phyloP scores from a whole-genome alignment of 2,797 vertebrate species.

The Ceyx erithaca region DNA sequence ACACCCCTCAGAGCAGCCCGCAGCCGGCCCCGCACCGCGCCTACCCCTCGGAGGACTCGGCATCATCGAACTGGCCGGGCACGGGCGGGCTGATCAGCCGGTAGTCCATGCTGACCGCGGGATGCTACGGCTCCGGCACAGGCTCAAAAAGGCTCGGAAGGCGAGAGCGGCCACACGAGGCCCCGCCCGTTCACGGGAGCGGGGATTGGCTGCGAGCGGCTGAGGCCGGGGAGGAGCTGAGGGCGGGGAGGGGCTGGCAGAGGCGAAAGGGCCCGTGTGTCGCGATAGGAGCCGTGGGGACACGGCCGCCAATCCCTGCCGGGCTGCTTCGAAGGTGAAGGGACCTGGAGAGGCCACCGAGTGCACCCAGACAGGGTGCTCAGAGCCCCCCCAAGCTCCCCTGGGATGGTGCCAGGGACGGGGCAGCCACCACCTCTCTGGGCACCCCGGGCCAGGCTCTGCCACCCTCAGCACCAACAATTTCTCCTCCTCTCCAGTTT shows the following conservation, averaged over 20 bases:
- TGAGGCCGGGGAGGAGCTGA: too few relatives aligned
- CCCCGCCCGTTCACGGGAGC: rapidly evolving
- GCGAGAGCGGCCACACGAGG: rapidly evolving
- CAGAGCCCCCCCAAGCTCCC: background rate
- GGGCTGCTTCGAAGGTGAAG: too few relatives aligned
- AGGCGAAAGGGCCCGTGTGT: too few relatives aligned
- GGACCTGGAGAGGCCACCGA: too few relatives aligned
- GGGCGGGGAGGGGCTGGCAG: background rate
- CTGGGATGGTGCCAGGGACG: background rate
- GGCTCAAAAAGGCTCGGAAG: background rate
- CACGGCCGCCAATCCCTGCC: too few relatives aligned
- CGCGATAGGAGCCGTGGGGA: too few relatives aligned
- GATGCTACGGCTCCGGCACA: background rate
- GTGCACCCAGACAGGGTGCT: background rate
- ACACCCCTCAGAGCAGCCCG: background rate
- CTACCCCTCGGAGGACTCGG: conserved; percentile 82
- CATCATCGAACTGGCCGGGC: conserved; percentile 92
- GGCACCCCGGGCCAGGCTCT: background rate
- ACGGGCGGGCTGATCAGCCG: conserved; percentile 74
- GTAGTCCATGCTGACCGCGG: conserved; percentile 57
- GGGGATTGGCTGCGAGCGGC: background rate
- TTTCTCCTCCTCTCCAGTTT: too few relatives aligned
- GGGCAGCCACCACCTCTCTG: background rate
- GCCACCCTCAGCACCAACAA: too few relatives aligned
- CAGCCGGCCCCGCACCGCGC: background rate